Base-by-base conservation (phyloP, 1,140 invertebrate species). In the Drosophila suzukii region DNA sequence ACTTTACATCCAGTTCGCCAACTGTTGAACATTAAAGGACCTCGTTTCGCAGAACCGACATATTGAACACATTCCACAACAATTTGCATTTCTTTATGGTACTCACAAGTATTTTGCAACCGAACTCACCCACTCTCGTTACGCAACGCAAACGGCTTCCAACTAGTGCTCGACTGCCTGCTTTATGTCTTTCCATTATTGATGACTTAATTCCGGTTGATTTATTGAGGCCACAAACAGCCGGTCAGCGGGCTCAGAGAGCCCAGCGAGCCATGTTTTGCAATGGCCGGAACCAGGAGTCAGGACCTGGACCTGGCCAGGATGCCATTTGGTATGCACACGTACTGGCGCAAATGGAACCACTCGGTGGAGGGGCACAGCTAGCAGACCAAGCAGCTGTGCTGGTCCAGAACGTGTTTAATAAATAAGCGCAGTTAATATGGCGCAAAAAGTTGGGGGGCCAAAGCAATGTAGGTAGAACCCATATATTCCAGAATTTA, bases 171-270 rank as follows among this genome's bases (percentile, higher is more conserved):
- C 65, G 56, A 58, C 65, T 71, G 82, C 27, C 83, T 88, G 83
- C 75, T 88, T 86, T 86, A 86, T 86, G 83, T 83, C 83, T 79
- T 82, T 83, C 66, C 83, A 86, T 86, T 86, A 86, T 86, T 86
- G 83, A 86, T 86, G 83, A 78, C 83, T 86, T 86, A 86, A 86
- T 86, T 88, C 83, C 83, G 34, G 75, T 86, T 86, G 83, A 86
- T 86, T 86, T 86, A 86, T 86, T 88, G 83, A 88, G 83, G 83
- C 83, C 83, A 86, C 83, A 86, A 88, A 83, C 83, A 86, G 71
- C 78, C 78, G 79, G 70, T 68, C 73, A 75, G 59, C 32, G 44
- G 38, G 61, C 65, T 50, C 46, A 41, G 44, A 13, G 43, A 30
- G 63, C 50, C 53, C 49, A 44, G 47, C 13, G 41, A 34, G 65